A percentile compares a stretch with the other conserved stretches of the same genome.
Conservation (phyloP, 2,113 vertebrate species). For the Dicaeum eximium region DNA sequence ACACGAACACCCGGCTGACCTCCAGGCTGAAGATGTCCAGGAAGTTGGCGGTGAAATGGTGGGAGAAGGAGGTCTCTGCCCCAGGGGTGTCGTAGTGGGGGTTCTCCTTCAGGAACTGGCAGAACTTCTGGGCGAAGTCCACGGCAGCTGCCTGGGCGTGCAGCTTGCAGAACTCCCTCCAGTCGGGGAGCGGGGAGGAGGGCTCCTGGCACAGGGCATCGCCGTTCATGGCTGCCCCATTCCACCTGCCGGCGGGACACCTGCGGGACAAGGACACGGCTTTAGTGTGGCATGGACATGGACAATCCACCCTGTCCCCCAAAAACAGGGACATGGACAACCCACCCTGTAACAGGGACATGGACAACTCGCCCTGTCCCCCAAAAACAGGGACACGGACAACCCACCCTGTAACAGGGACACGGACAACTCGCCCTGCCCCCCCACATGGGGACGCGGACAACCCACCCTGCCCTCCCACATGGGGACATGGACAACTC, state of each 20-base stretch:
- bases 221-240: slow-evolving; percentile 98
- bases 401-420: too few relatives aligned
- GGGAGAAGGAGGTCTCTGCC: slow-evolving; percentile 88
- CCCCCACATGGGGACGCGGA: too few relatives aligned
- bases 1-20: slow-evolving; percentile 83
- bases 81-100: slow-evolving; percentile 90
- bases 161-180: slow-evolving; percentile 97
- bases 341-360: too few relatives aligned
- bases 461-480: neutral
- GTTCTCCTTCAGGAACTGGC: slow-evolving; percentile 90
- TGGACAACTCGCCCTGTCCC: too few relatives aligned
- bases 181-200: slow-evolving; percentile 89
- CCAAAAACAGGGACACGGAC: too few relatives aligned
- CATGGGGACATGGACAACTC: too few relatives aligned
- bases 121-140: slow-evolving; percentile 94
- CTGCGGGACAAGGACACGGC: slow-evolving; percentile 36
- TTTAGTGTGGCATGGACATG: rapidly evolving
- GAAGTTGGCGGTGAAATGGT: slow-evolving; percentile 90
- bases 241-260: slow-evolving; percentile 76
- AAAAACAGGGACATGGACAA: neutral
- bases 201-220: slow-evolving; percentile 84
- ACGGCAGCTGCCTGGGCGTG: slow-evolving; percentile 89
- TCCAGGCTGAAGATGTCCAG: slow-evolving; percentile 87
- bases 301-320: neutral
- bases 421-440: too few relatives aligned